These are phyloP conservation scores for Callocephalon fimbriatum DNA, from an alignment of 2,113 vertebrate genomes.

Conservation along the genomic window DNA sequence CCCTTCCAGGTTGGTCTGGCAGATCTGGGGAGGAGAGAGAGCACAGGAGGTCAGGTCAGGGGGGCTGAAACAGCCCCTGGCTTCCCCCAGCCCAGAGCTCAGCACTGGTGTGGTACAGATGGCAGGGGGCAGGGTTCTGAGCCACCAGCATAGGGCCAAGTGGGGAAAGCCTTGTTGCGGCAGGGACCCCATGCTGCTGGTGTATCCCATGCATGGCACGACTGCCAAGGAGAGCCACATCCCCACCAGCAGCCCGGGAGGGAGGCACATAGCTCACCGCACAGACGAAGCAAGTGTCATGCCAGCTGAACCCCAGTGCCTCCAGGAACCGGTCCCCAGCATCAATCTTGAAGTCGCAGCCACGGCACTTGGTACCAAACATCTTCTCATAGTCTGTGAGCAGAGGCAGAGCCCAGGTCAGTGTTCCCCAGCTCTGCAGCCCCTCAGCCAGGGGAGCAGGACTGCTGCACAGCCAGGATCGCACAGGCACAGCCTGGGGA, in stretches of 20 bases:
- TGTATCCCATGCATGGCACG: fast-evolving
- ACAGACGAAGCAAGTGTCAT: slow-evolving; percentile 98
- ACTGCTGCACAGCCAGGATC: neutral
- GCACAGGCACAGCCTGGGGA: neutral
- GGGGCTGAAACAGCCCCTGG: neutral
- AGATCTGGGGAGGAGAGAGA: slow-evolving; percentile 82
- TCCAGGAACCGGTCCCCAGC: slow-evolving; percentile 98
- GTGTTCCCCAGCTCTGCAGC: fast-evolving
- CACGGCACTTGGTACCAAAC: slow-evolving; percentile 98
- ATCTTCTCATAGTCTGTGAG: slow-evolving; percentile 95
- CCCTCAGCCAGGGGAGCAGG: neutral
- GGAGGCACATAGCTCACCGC: slow-evolving; percentile 84
- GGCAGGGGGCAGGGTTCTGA: neutral
- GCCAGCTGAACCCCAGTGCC: slow-evolving; percentile 98
- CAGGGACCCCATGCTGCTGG: neutral
- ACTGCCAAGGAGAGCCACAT: fast-evolving
- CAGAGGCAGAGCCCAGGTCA: neutral
- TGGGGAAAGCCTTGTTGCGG: neutral
- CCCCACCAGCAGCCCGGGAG: fast-evolving
- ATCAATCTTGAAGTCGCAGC: slow-evolving; percentile 99
- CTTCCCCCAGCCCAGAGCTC: neutral
- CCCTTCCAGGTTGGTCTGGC: slow-evolving; percentile 98
- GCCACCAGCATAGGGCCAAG: neutral
- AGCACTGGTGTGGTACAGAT: neutral
- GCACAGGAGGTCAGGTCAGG: neutral